Evolutionary conservation across 2,888 invertebrate genomes (phyloP).

Genomic region (Cantharis flavilabris): DNA sequence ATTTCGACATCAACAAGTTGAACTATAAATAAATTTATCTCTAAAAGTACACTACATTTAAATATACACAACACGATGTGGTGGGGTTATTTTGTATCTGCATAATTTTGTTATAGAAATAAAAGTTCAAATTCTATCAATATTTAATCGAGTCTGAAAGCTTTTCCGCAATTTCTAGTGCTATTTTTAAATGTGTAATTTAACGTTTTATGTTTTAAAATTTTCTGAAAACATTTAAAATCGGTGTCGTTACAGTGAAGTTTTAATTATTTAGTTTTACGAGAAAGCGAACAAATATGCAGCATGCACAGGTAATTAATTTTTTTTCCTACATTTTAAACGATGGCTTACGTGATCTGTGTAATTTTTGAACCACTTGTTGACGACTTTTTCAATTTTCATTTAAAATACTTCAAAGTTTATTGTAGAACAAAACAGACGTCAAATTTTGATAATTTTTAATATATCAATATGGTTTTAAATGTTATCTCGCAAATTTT

Average conservation of each 20-base stretch:
- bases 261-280: background rate
- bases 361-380: background rate
- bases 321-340: background rate
- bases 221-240: constrained; percentile 6
- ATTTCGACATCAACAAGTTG: constrained; percentile 31
- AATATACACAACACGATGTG: constrained; percentile 25
- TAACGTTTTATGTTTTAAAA: constrained; percentile 7
- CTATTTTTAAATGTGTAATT: constrained; percentile 19
- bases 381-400: background rate
- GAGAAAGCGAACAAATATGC: background rate
- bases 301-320: background rate
- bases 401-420: too few relatives aligned
- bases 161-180: constrained; percentile 23
- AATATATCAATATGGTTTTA: background rate
- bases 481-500: background rate
- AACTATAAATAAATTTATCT: constrained; percentile 31
- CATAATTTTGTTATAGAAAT: constrained; percentile 30
- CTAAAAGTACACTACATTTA: constrained; percentile 21
- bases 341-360: background rate
- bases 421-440: too few relatives aligned
- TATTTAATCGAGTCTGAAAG: constrained; percentile 19
- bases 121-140: constrained; percentile 29
- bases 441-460: background rate
- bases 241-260: background rate
- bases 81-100: constrained; percentile 25